A percentile compares a stretch with the other conserved stretches of the same genome.
phyloP scores from a whole-genome alignment of 1,140 invertebrate species.

The Drosophila lini region DNA sequence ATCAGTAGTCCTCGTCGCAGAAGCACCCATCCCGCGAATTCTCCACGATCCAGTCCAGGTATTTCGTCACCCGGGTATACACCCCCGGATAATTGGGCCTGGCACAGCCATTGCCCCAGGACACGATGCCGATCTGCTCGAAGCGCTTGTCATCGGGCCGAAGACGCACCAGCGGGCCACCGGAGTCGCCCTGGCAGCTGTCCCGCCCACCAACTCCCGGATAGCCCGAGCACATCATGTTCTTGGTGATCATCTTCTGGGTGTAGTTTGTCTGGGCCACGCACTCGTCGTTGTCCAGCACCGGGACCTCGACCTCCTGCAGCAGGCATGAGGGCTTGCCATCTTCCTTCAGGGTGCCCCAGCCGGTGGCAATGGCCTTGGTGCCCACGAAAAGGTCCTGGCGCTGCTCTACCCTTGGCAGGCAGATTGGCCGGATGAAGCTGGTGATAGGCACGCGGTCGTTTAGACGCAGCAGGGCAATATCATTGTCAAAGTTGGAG shows the following conservation, averaged over 20 bases:
- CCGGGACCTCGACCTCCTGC: constrained; percentile 92
- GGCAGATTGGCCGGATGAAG: constrained; percentile 91
- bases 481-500: constrained; percentile 93
- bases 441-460: constrained; percentile 90
- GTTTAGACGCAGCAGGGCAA: constrained; percentile 91
- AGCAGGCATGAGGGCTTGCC: constrained; percentile 92
- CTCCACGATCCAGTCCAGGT: constrained; percentile 90
- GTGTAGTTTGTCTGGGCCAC: constrained; percentile 91
- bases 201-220: constrained; percentile 90
- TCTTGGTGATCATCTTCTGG: constrained; percentile 91
- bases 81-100: constrained; percentile 91
- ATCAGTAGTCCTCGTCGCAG: constrained; percentile 86
- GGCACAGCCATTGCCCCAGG: constrained; percentile 90
- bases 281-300: constrained; percentile 91
- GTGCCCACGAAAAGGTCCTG: constrained; percentile 87
- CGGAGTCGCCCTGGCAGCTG: constrained; percentile 96
- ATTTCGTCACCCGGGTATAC: constrained; percentile 91
- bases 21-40: constrained; percentile 90
- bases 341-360: constrained; percentile 93
- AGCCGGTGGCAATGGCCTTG: constrained; percentile 91
- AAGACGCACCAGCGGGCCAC: constrained; percentile 92
- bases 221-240: constrained; percentile 94
- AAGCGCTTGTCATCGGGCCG: constrained; percentile 90
- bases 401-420: constrained; percentile 88
- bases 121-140: constrained; percentile 90